Evolutionary conservation across 2,113 vertebrate species (phyloP), one percentile per base, ranked within the genome.

Genomic region (Choloepus hoffmanni): DNA sequence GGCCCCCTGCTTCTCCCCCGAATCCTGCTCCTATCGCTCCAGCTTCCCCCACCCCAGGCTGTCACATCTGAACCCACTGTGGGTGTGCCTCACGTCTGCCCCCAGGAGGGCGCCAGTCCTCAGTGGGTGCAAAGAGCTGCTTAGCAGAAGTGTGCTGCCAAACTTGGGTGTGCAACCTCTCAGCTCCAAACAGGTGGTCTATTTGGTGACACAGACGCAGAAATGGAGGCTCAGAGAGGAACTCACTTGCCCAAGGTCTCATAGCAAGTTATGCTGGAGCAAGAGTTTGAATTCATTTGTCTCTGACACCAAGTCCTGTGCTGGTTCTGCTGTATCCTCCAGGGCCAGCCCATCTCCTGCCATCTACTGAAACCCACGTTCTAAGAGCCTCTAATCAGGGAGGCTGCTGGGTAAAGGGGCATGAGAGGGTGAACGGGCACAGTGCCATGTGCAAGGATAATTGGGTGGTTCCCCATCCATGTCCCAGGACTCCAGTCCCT

Each of bases 391-490:
- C 43, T 48, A 15, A 30, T 9, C 7, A 0, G 48, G 5, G 78
- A 58, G 33, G 33, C 33, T 14, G 48, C 33, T 26, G 26, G 33
- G 24, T 3, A 24, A 33, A 68, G 60, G 50, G 5, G 24, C 1
- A 2, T 48, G 62, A 68, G 53, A 14, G 6, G 50, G 53, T 2
- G 36, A 70, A 3, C 4, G 10, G 36, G 0, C 19, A 7, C 0
- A 0, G 8, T 3, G 2, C 30, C 24, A 7, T 9, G 50, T 13
- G 14, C 18, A 15, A 28, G n/a, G 45, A 11, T 1, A 30, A 9
- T 36, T 0, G 0, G 55, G 23, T 3, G 30, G 36, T 36, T 24
- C 36, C 45, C 60, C 45, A 0, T 7, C 60, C 3, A 1, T 11
- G 15, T 28, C 50, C 40, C 63, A 18, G 33, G 81, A 26, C 16